Conservation (phyloP, 2,113 vertebrate genomes). For the Rafetus swinhoei region DNA sequence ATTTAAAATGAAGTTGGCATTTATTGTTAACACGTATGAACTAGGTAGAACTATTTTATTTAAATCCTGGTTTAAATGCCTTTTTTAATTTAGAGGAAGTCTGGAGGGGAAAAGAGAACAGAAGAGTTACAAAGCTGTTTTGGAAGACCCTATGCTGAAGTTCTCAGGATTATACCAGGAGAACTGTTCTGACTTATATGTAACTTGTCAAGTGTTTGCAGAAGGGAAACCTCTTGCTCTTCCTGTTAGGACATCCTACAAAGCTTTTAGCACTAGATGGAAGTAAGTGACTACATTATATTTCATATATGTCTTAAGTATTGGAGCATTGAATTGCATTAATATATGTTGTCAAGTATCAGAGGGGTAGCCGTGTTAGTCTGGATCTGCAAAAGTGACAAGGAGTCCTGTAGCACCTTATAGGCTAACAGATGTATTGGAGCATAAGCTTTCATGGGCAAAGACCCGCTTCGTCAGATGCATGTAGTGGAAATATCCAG, state of each 20-base stretch:
- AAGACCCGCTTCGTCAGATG: no score
- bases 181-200: slow-evolving; percentile 95
- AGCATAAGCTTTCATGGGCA: no score
- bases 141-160: slow-evolving; percentile 95
- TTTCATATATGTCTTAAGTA: background rate
- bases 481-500: no score
- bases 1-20: background rate
- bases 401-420: no score
- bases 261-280: slow-evolving; percentile 98
- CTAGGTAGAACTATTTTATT: background rate
- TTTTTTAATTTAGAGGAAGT: slow-evolving; percentile 85
- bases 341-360: background rate
- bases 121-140: slow-evolving; percentile 94
- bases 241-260: slow-evolving; percentile 96
- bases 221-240: slow-evolving; percentile 96
- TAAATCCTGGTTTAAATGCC: background rate
- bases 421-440: no score
- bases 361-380: no score
- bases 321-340: background rate
- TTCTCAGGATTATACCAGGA: slow-evolving; percentile 98
- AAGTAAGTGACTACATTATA: slow-evolving; percentile 86
- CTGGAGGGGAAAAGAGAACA: slow-evolving; percentile 97
- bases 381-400: no score
- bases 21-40: background rate
- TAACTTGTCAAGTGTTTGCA: slow-evolving; percentile 97